A percentile compares a stretch with the other conserved stretches of the same genome.
Evolutionary conservation across 2,888 invertebrate genomes (phyloP).

Genomic region (Chloroclystis v-ata): DNA sequence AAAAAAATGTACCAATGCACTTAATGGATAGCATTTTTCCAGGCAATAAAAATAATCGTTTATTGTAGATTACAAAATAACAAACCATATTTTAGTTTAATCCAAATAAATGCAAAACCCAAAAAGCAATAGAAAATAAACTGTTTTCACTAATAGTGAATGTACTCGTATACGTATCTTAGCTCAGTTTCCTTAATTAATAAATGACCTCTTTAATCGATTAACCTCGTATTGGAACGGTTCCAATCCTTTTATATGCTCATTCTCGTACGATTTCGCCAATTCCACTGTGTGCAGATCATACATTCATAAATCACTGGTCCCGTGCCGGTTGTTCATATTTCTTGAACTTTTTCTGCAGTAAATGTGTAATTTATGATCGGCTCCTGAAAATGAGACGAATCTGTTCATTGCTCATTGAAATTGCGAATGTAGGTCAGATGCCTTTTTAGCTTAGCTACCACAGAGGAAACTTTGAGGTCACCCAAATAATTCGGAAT

Average conservation of each 20-base stretch:
- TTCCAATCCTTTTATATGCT: slow-evolving; percentile 9
- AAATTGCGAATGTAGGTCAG: slow-evolving; percentile 2
- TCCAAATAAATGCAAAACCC: no score
- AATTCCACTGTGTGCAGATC: slow-evolving; percentile 6
- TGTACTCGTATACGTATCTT: not conserved
- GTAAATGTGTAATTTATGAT: slow-evolving; percentile 1
- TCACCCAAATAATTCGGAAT: no score
- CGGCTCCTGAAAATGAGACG: not conserved
- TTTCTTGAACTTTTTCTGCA: slow-evolving; percentile 2
- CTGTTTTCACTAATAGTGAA: no score
- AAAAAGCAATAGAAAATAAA: no score
- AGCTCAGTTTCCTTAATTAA: slow-evolving; percentile 4
- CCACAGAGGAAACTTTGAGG: not conserved
- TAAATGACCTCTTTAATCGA: slow-evolving; percentile 3
- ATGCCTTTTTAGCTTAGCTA: not conserved
- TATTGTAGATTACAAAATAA: no score
- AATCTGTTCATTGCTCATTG: not conserved
- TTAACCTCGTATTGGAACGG: slow-evolving; percentile 6
- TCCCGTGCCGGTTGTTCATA: not conserved
- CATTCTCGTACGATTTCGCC: slow-evolving; percentile 6
- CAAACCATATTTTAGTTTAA: no score
- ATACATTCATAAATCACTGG: slow-evolving; percentile 10
- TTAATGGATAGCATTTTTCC: no score
- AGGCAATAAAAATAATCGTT: no score
- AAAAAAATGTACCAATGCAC: no score